Conservation (phyloP, 2,797 vertebrate species). For the Rhynchonycteris naso region DNA sequence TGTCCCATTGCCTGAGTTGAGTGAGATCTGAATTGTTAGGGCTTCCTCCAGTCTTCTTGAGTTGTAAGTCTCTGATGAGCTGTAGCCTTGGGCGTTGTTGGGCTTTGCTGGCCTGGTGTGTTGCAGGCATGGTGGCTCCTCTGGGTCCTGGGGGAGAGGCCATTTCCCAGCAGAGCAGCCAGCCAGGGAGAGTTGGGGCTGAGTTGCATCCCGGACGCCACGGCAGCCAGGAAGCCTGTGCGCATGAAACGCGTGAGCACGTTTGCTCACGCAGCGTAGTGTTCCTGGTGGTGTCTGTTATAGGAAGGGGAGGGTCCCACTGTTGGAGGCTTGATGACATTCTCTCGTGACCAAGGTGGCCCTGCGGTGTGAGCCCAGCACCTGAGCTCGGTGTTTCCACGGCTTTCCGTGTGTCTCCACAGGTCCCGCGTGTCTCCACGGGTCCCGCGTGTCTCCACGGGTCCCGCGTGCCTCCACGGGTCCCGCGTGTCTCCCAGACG, state of each 20-base stretch:
- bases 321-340: neutral
- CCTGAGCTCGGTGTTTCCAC: neutral
- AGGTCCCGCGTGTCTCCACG: neutral
- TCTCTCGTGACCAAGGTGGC: neutral
- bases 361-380: accelerated
- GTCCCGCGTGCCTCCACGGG: accelerated
- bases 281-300: neutral
- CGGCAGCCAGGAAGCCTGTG: neutral
- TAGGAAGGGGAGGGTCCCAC: neutral
- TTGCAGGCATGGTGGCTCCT: accelerated
- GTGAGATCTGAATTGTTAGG: neutral
- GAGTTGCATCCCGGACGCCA: neutral
- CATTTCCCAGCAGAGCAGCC: no score
- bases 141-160: neutral
- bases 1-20: no score
- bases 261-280: accelerated
- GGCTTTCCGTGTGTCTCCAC: no score
- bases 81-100: accelerated
- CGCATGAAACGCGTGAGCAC: neutral
- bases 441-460: no score
- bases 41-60: neutral
- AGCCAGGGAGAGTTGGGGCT: neutral
- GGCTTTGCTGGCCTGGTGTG: accelerated
- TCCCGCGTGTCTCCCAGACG: neutral
- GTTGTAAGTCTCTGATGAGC: neutral